Percentiles rank a stretch among this genome's conserved stretches.
Evolutionary conservation across 2,113 vertebrate genomes (phyloP).

Genomic region (Chaetorhynchus papuensis): DNA sequence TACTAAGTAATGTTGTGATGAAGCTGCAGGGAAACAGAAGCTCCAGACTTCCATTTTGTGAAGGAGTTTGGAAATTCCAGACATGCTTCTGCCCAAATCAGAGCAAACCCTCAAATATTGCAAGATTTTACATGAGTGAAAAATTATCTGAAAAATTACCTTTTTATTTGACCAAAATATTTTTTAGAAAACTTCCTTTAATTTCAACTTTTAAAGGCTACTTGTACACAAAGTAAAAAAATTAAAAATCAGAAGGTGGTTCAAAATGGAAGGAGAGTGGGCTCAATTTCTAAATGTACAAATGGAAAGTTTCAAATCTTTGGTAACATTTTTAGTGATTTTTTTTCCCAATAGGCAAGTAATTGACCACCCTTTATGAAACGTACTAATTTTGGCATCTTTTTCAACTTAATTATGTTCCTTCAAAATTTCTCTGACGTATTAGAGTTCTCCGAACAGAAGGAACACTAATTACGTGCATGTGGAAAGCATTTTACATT

Average conservation of each 20-base stretch:
- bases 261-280: not conserved
- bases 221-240: not conserved
- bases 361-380: not conserved
- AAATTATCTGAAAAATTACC: not conserved
- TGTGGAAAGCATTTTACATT: not conserved
- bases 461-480: fast-evolving
- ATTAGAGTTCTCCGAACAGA: not conserved
- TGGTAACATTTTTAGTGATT: not conserved
- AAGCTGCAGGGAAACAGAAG: not conserved
- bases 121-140: not conserved
- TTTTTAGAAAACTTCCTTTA: not conserved
- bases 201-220: not conserved
- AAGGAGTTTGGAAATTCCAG: not conserved
- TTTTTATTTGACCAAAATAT: not conserved
- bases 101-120: not conserved
- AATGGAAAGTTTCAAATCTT: not conserved
- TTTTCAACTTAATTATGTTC: not conserved
- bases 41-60: not conserved
- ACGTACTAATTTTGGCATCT: not conserved
- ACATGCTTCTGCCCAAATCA: not conserved
- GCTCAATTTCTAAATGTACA: not conserved
- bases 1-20: not conserved
- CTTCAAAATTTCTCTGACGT: not conserved
- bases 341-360: not conserved
- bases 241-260: not conserved